A percentile compares a stretch with the other conserved stretches of the same genome.
These are phyloP conservation scores for Cryptus armator DNA, from an alignment of 2,888 invertebrate genomes.

Conservation along the genomic window DNA sequence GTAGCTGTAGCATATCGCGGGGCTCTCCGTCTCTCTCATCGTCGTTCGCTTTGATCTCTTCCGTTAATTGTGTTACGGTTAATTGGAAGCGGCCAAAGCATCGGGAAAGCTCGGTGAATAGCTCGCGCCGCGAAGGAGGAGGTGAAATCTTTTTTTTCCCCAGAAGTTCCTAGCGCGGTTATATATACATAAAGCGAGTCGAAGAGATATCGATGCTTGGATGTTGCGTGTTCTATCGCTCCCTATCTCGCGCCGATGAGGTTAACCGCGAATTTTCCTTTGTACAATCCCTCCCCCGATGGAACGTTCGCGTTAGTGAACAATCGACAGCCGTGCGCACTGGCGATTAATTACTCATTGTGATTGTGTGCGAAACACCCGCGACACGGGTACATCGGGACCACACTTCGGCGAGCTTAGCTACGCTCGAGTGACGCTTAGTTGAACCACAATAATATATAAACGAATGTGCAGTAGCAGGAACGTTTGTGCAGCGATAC, in stretches of 20 bases:
- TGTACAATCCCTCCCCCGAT: conserved; percentile 50
- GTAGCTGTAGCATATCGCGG: conserved; percentile 8
- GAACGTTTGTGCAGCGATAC: neutral
- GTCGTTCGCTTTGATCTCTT: conserved; percentile 66
- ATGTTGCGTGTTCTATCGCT: conserved; percentile 17
- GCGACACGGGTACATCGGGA: neutral
- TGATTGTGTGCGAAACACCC: conserved; percentile 50
- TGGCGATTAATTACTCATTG: conserved; percentile 75
- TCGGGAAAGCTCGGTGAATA: conserved; percentile 60
- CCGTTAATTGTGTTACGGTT: conserved; percentile 67
- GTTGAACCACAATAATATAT: neutral
- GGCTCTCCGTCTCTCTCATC: conserved; percentile 15
- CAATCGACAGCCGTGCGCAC: conserved; percentile 70
- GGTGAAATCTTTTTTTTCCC: conserved; percentile 16
- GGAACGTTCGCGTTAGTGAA: conserved; percentile 70
- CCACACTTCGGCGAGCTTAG: neutral
- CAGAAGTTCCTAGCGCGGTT: neutral
- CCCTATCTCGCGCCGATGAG: conserved; percentile 13
- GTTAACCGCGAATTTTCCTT: conserved; percentile 69
- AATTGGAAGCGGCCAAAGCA: conserved; percentile 65
- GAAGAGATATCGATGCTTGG: conserved; percentile 31
- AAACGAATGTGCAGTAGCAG: neutral
- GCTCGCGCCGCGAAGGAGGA: conserved; percentile 3
- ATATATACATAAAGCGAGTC: neutral
- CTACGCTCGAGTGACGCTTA: neutral